Evolutionary conservation across 2,113 vertebrate species (phyloP), one percentile per base, ranked within the genome.

Genomic region (Ranitomeya imitator): DNA sequence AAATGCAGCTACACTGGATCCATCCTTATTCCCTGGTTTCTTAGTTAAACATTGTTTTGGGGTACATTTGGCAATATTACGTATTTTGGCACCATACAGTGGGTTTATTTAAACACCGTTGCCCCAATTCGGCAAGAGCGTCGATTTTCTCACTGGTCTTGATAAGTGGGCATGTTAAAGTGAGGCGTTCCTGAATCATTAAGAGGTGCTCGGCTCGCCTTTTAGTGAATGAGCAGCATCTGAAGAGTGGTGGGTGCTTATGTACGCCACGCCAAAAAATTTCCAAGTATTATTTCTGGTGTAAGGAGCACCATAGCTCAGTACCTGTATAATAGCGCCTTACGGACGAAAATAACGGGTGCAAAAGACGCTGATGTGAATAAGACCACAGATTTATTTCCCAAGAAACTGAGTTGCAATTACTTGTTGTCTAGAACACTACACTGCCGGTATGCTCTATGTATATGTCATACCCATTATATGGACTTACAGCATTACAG

Each of bases 381-480:
- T 52, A 4, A 52, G 37, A 8, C 45, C 5, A 1, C 52, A 76
- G 73, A 88, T 69, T 26, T 82, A 23, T 89, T 78, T 19, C 3
- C 74, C 85, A 90, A 73, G 76, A 79, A 79, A 65, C 74, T 3
- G 19, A 67, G 55, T 11, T 61, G 31, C 31, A 59, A 79, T 74
- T 88, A 63, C 60, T 31, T 81, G 73, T 79, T 86, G 78, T 86
- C 65, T 31, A 74, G 52, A 23, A 11, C 23, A 11, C 19, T 45
- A 26, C 61, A 57, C 26, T 3, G 51, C 52, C 10, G 60, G 21
- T 88, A 12, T 83, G 14, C 51, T 37, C 73, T 77, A 11, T 74
- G 54, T 73, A 82, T 87, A 55, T 59, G 55, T 65, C 79, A n/a
- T 79, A 59, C 61, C 45, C 74, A 78, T 79, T 89, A 78, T 84